Conservation (phyloP, 1,140 invertebrate species). For the Chionoecetes opilio region DNA sequence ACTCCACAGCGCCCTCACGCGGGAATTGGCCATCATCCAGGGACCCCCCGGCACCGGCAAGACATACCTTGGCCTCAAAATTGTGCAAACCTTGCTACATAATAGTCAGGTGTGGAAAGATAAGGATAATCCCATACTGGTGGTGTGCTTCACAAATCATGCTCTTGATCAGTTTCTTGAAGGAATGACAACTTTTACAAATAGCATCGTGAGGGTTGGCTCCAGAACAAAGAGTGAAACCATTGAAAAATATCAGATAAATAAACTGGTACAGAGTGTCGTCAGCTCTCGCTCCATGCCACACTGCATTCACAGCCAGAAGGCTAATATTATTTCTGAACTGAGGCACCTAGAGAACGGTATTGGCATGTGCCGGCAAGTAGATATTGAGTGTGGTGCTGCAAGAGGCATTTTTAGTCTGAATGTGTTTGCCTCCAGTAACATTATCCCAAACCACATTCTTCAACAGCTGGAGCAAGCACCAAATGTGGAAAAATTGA, state of each 20-base stretch:
- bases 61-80: constrained; percentile 89
- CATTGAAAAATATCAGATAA: constrained; percentile 83
- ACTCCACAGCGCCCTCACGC: constrained; percentile 84
- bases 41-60: constrained; percentile 91
- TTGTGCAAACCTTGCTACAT: constrained; percentile 86
- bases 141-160: constrained; percentile 94
- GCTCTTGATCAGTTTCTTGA: constrained; percentile 95
- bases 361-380: neutral
- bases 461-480: neutral
- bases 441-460: constrained; percentile 3
- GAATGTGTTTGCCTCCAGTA: neutral
- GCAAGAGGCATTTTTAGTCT: neutral
- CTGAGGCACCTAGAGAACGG: neutral
- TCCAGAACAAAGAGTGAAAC: constrained; percentile 87
- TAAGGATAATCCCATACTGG: constrained; percentile 86
- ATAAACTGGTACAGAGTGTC: constrained; percentile 33
- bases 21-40: constrained; percentile 89
- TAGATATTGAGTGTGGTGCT: neutral
- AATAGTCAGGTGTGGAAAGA: constrained; percentile 83
- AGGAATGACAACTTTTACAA: constrained; percentile 85
- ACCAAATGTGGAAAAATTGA: neutral
- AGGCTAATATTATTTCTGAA: neutral
- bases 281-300: neutral
- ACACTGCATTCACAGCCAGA: neutral
- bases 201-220: constrained; percentile 89